Percentiles rank a stretch among this genome's conserved stretches.
phyloP scores from a whole-genome alignment of 2,888 invertebrate genomes.

The Melinopterus prodromus region DNA sequence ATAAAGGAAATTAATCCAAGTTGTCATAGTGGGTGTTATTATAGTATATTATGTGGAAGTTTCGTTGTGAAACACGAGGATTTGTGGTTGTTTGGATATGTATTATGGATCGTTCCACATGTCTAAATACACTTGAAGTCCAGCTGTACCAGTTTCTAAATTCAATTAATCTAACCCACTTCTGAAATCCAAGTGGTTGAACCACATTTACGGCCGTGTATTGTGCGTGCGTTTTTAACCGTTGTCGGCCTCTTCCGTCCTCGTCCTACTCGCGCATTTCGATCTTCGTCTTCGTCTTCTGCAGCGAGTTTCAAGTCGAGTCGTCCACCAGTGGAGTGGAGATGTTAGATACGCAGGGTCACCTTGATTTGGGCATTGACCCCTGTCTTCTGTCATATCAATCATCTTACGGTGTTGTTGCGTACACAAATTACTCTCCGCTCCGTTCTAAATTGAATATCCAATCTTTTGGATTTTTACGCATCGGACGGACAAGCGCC shows the following conservation, averaged over 20 bases:
- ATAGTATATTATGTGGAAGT: background rate
- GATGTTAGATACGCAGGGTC: constrained; percentile 37
- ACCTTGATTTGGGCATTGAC: constrained; percentile 49
- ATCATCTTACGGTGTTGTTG: constrained; percentile 43
- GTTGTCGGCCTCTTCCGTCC: background rate
- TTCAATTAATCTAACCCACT: constrained; percentile 4
- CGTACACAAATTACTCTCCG: background rate
- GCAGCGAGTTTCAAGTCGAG: background rate
- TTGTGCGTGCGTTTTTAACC: constrained; percentile 4
- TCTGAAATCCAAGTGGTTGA: background rate
- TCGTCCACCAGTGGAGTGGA: constrained; percentile 26
- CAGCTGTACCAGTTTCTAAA: background rate
- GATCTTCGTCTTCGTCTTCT: background rate
- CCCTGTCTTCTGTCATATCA: constrained; percentile 47
- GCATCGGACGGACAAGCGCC: background rate
- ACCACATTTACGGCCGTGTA: background rate
- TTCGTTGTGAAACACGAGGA: background rate
- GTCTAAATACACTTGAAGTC: background rate
- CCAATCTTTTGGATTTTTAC: background rate
- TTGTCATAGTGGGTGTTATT: background rate
- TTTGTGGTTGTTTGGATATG: background rate
- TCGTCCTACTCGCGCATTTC: background rate
- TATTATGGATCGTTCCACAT: background rate
- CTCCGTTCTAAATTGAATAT: constrained; percentile 4
- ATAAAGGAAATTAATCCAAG: too few species aligned